These are phyloP conservation scores for Drepanosiphum platanoidis DNA, from an alignment of 2,888 invertebrate species.

Conservation along the genomic window DNA sequence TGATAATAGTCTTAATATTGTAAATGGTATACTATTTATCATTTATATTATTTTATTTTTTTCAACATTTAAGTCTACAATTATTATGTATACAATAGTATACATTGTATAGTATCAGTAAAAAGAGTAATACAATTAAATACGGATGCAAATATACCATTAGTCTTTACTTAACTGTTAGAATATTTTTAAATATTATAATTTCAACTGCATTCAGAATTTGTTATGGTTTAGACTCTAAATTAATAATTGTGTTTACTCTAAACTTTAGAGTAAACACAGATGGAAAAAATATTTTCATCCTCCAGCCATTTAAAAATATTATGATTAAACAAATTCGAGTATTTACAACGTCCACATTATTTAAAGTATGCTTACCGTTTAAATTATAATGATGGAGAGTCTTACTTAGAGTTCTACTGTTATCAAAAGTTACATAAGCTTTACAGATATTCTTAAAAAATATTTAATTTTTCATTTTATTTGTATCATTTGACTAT, in stretches of 20 bases:
- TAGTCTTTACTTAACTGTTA: too few relatives aligned
- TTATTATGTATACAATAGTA: too few relatives aligned
- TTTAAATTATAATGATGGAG: not conserved
- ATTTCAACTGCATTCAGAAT: not conserved
- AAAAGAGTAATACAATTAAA: too few relatives aligned
- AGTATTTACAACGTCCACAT: constrained; percentile 3
- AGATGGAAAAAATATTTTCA: not conserved
- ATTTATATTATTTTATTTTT: too few relatives aligned
- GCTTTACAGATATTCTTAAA: not conserved
- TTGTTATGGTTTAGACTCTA: not conserved
- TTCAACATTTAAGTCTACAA: too few relatives aligned
- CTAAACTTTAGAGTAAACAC: not conserved
- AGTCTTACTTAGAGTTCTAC: too few relatives aligned
- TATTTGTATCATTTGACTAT: constrained; percentile 19
- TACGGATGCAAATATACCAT: too few relatives aligned
- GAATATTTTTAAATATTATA: not conserved
- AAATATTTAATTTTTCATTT: not conserved
- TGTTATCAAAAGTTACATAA: too few relatives aligned
- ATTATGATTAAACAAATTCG: constrained; percentile 7
- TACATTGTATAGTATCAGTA: too few relatives aligned
- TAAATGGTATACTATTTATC: too few relatives aligned
- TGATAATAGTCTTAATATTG: too few relatives aligned
- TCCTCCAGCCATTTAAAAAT: constrained; percentile 12
- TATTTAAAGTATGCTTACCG: not conserved
- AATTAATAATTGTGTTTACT: too few relatives aligned